These are phyloP conservation scores for Diaphora mendica DNA, from an alignment of 2,888 invertebrate genomes.

Conservation along the genomic window DNA sequence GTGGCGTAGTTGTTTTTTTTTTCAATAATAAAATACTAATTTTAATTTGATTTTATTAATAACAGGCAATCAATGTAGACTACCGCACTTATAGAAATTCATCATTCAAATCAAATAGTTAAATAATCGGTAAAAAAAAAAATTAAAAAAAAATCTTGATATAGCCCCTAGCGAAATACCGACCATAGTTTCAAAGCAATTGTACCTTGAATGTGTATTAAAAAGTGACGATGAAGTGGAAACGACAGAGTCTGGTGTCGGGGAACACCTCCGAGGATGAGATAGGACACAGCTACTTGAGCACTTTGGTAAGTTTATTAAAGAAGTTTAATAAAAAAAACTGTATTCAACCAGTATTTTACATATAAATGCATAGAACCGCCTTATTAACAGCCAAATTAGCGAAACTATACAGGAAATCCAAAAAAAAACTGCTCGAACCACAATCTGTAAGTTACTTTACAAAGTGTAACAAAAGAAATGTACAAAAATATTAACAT, in stretches of 20 bases:
- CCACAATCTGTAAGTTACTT: no score
- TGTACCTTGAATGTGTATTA: constrained; percentile 36
- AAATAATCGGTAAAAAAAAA: not conserved
- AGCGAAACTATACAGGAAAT: no score
- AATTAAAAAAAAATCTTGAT: no score
- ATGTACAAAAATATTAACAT: no score
- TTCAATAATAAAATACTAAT: not conserved
- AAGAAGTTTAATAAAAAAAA: not conserved
- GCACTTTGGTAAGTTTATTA: constrained; percentile 78
- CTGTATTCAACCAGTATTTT: not conserved
- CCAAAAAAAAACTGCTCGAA: no score
- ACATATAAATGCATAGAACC: not conserved
- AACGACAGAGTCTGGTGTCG: constrained; percentile 72
- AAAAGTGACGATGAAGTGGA: constrained; percentile 69
- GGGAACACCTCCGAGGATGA: constrained; percentile 83
- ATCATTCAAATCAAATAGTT: not conserved
- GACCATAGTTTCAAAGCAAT: constrained; percentile 24
- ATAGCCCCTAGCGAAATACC: constrained; percentile 18
- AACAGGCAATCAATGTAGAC: no score
- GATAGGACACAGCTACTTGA: constrained; percentile 80
- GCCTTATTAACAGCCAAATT: no score
- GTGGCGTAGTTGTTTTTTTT: not conserved
- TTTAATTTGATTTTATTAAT: not conserved
- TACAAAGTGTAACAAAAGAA: no score
- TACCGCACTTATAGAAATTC: not conserved